These are phyloP conservation scores for Spermophilus dauricus DNA, from an alignment of 2,113 vertebrate species.

Conservation along the genomic window DNA sequence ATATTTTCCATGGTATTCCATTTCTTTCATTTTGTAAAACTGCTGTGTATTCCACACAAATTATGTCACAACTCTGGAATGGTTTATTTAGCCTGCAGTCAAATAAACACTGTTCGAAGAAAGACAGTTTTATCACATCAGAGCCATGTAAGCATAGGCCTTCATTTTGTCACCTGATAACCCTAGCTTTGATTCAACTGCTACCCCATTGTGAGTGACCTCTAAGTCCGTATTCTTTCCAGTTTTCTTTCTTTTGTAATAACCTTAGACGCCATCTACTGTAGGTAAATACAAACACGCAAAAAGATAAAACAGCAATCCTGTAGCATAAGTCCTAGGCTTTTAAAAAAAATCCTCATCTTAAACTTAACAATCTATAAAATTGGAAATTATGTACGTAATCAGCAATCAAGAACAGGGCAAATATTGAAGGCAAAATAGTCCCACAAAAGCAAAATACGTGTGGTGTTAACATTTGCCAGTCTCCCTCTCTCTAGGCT, in stretches of 20 bases:
- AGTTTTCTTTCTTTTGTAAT: conserved; percentile 18
- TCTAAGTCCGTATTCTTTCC: background rate
- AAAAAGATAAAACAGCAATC: conserved; percentile 11
- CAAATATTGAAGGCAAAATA: conserved; percentile 13
- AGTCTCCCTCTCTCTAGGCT: background rate
- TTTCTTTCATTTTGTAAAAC: conserved; percentile 24
- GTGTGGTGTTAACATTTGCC: background rate
- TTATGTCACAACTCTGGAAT: conserved; percentile 6
- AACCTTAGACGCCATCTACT: background rate
- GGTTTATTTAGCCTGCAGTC: background rate
- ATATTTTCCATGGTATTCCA: background rate
- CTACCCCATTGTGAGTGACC: background rate
- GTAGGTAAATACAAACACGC: background rate
- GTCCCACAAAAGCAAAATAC: conserved; percentile 14
- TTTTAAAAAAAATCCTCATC: conserved; percentile 3
- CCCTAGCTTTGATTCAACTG: background rate
- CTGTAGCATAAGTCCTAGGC: background rate
- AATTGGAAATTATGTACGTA: background rate
- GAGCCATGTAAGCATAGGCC: background rate
- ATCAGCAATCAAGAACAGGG: conserved; percentile 49
- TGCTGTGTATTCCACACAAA: background rate
- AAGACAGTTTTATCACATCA: background rate
- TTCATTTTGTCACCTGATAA: background rate
- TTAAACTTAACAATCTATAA: conserved; percentile 27
- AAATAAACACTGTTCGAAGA: conserved; percentile 36